phyloP scores from a whole-genome alignment of 2,113 vertebrate genomes.

The Poeciliopsis turrubarensis region DNA sequence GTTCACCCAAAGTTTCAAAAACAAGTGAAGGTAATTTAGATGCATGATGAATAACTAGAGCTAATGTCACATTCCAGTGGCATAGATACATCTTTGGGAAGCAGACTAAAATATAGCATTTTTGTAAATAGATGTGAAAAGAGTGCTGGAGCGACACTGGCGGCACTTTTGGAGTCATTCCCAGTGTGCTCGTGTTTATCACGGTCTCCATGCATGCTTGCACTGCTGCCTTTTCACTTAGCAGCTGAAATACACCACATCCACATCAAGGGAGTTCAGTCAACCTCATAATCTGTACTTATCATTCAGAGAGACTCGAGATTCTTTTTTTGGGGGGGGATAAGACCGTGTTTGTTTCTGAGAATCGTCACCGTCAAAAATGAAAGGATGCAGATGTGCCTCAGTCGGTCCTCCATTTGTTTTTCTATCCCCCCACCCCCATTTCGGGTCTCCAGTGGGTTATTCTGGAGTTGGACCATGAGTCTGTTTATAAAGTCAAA shows the following conservation, averaged over 20 bases:
- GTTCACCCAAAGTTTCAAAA: no score
- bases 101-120: slow-evolving; percentile 35
- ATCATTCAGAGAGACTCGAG: slow-evolving; percentile 15
- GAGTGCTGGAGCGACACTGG: not conserved
- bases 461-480: slow-evolving; percentile 34
- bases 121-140: slow-evolving; percentile 32
- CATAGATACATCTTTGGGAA: slow-evolving; percentile 34
- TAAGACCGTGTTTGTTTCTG: slow-evolving; percentile 14
- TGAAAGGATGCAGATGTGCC: slow-evolving; percentile 37
- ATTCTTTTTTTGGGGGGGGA: slow-evolving; percentile 7
- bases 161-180: slow-evolving; percentile 27
- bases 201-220: slow-evolving; percentile 5
- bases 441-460: not conserved
- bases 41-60: slow-evolving; percentile 46
- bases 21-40: slow-evolving; percentile 36
- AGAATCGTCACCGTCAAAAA: slow-evolving; percentile 19
- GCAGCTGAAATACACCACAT: slow-evolving; percentile 35
- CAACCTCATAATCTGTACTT: slow-evolving; percentile 11
- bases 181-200: slow-evolving; percentile 37
- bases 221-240: slow-evolving; percentile 11
- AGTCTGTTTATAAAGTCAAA: slow-evolving; percentile 76
- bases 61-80: slow-evolving; percentile 36
- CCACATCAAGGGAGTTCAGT: slow-evolving; percentile 10
- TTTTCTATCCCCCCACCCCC: not conserved
- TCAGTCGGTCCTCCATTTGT: not conserved